Evolutionary conservation across 2,888 invertebrate genomes (phyloP), one percentile per base, ranked within the genome.

Genomic region (Sarcophaga carnaria): DNA sequence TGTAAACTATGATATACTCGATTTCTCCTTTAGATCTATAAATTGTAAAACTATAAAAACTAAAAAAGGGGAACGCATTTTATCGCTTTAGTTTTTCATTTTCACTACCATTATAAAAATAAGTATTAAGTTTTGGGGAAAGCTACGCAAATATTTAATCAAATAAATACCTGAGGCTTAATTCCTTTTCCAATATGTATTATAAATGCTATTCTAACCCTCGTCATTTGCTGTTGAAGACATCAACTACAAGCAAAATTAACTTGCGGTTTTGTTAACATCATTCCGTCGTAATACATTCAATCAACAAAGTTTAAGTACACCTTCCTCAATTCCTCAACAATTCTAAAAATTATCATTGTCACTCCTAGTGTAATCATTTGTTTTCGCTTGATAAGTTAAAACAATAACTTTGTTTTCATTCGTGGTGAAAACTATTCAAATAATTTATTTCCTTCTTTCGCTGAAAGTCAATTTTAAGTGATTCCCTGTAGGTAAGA

Each of bases 101-200:
- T 37, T 66, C 17, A 3, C 54, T 14, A 17, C 17, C 54, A 54
- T 54, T 54, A 54, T 54, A 14, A 54, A 54, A 17, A 54, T 37
- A 37, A 25, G 54, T 64, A 49, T 63, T 69, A 79, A 62, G 49
- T 72, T 72, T 47, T 64, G 22, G 20, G 37, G 66, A 59, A 75
- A 79, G 1, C n/a, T 20, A 74, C 54, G 63, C 70, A 79, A 70
- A 79, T 70, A 79, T 79, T 79, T 79, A 64, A 69, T 76, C 22
- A 70, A 45, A 75, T n/a, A 45, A 83, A 83, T 79, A 79, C 79
- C 83, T 75, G 75, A 83, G 63, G 70, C 69, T 69, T 69, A 83
- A 75, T 74, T 54, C 79, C 69, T 79, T 75, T 59, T 75, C 37
- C 64, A 64, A 83, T 79, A 37, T 37, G 37, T 37, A 83, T 70